These are phyloP conservation scores for Choloepus didactylus DNA, from an alignment of 2,797 vertebrate genomes.

Conservation along the genomic window DNA sequence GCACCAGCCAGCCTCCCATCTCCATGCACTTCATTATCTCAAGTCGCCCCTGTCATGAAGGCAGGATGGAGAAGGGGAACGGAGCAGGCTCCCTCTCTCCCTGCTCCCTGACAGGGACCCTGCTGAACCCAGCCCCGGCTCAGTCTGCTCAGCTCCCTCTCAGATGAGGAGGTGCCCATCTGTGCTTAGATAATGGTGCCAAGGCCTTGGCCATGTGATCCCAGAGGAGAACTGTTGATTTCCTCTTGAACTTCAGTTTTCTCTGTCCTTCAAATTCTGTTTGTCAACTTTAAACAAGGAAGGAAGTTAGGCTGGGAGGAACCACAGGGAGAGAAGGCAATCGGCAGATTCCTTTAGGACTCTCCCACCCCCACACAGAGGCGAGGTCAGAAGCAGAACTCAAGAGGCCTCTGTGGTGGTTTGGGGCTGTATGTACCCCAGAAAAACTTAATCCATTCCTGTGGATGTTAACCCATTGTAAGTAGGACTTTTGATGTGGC, in stretches of 20 bases:
- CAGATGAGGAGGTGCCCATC: not conserved
- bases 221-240: not conserved
- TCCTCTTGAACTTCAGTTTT: not conserved
- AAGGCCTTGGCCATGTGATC: not conserved
- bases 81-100: not conserved
- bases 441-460: no score
- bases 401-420: no score
- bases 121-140: not conserved
- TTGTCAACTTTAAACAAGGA: not conserved
- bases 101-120: not conserved
- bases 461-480: no score
- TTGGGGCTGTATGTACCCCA: no score
- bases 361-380: not conserved
- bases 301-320: not conserved
- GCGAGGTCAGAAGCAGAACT: not conserved
- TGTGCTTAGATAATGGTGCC: not conserved
- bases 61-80: not conserved
- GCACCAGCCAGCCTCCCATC: not conserved
- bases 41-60: not conserved
- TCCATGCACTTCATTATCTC: not conserved
- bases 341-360: not conserved
- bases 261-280: not conserved
- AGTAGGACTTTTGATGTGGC: no score
- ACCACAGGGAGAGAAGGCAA: not conserved
- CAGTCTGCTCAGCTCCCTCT: not conserved